Evolutionary conservation across 2,888 invertebrate species (phyloP), one percentile per base, ranked within the genome.

Genomic region (Cacoxenus indagator): DNA sequence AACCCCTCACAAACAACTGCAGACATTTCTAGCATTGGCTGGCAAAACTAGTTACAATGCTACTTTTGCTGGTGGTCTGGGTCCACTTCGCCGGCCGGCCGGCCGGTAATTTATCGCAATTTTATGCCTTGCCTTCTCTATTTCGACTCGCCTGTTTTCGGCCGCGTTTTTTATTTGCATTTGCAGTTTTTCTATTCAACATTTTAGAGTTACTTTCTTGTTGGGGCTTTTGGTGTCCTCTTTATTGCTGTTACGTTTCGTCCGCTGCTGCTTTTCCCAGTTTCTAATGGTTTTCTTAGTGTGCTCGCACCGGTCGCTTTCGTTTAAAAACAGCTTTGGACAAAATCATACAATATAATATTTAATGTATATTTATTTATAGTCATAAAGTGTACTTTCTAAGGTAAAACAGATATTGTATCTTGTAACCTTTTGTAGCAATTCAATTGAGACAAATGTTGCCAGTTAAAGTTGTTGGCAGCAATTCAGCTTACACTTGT

Each of bases 41-140:
- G 45, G 67, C 54, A 27, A 69, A 77, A 75, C 78, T 76, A 69
- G 78, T 75, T 76, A 62, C 48, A 61, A 26, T 64, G 67, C 27
- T 29, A 22, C 31, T 73, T 66, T 45, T 69, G 69, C 67, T 67
- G 27, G 11, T 26, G 14, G 51, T 51, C 24, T 79, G 81, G 78
- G 78, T 2, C 37, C 14, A 37, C 37, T 51, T 76, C 74, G 72
- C 64, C 57, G 51, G 78, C 73, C 57, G 51, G 78, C 73, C 82
- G 81, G 79, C 76, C 78, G 78, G 71, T 74, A 81, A 75, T 81
- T 80, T 80, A 82, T 78, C 70, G 73, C 57, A 74, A 74, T 62
- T 76, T 76, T 73, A 76, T 79, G 76, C 69, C 75, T 75, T 78
- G 70, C 70, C 26, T 73, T 70, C 67, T 71, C 51, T 67, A 72